A percentile compares a stretch with the other conserved stretches of the same genome.
These are phyloP conservation scores for Bagarius yarrelli DNA, from an alignment of 2,113 vertebrate species.

Conservation along the genomic window DNA sequence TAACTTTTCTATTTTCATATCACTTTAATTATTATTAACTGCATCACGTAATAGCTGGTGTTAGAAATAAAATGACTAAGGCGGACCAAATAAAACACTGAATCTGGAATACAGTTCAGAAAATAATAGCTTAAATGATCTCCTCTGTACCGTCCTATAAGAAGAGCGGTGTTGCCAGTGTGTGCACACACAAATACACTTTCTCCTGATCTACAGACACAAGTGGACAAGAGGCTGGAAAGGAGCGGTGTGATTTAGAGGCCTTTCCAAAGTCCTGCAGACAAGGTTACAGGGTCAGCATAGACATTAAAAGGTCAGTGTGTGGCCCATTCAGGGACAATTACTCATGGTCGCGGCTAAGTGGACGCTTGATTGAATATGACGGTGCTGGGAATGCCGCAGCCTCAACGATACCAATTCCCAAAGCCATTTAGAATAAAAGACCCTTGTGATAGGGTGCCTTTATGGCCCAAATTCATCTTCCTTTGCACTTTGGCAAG, in stretches of 20 bases:
- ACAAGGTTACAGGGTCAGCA: conserved; percentile 97
- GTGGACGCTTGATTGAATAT: conserved; percentile 99
- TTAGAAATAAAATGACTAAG: conserved; percentile 28
- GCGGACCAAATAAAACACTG: conserved; percentile 55
- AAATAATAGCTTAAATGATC: conserved; percentile 66
- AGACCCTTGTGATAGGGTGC: conserved; percentile 95
- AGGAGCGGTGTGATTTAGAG: conserved; percentile 80
- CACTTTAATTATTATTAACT: background rate
- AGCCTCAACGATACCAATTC: conserved; percentile 99
- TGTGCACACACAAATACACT: conserved; percentile 63
- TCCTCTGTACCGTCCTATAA: conserved; percentile 69
- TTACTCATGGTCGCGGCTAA: conserved; percentile 99
- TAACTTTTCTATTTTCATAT: too few species aligned
- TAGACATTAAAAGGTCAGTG: conserved; percentile 98
- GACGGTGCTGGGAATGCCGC: conserved; percentile 89
- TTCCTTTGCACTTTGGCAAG: conserved; percentile 87
- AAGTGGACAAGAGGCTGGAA: conserved; percentile 73
- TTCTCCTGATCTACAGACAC: conserved; percentile 84
- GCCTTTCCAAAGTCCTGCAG: conserved; percentile 91
- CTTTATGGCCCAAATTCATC: conserved; percentile 99
- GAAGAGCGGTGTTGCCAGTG: conserved; percentile 69
- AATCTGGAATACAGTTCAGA: conserved; percentile 56
- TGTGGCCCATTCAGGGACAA: conserved; percentile 99
- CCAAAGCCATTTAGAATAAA: conserved; percentile 99
- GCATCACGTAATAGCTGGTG: background rate